These are phyloP conservation scores for Vireo altiloquus DNA, from an alignment of 2,113 vertebrate species.

Conservation along the genomic window DNA sequence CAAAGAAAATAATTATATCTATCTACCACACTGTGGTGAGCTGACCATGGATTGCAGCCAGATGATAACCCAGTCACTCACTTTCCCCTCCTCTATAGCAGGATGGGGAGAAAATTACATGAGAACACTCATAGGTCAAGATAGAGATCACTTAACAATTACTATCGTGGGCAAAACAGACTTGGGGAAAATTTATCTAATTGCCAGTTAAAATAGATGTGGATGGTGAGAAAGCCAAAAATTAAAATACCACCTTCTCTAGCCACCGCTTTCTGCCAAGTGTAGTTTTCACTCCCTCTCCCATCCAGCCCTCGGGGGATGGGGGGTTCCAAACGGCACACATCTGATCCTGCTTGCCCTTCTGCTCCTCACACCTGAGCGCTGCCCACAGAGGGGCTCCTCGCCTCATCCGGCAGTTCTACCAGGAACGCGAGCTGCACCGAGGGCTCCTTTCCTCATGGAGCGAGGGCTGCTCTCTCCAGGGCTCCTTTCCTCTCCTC, in stretches of 20 bases:
- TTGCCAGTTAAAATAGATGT: not conserved
- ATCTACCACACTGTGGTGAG: not conserved
- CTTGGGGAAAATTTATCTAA: not conserved
- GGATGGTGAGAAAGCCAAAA: not conserved
- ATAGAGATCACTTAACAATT: not conserved
- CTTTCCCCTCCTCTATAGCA: not conserved
- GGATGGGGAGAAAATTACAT: not conserved
- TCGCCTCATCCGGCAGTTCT: too few species aligned
- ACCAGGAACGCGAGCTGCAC: too few species aligned
- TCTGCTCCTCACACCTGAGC: not conserved
- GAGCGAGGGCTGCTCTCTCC: not conserved
- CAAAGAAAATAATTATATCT: not conserved
- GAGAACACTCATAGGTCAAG: not conserved
- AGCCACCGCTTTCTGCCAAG: not conserved
- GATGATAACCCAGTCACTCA: not conserved
- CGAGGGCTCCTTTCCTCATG: too few species aligned
- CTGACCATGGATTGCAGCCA: not conserved
- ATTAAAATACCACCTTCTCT: not conserved
- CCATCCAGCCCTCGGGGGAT: not conserved
- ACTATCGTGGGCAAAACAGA: not conserved
- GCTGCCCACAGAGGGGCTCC: not conserved
- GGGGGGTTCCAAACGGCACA: not conserved
- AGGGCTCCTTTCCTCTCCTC: not conserved
- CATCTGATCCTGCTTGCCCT: too few species aligned
- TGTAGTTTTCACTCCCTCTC: not conserved